These are phyloP conservation scores for Gallinago jamesoni DNA, from an alignment of 2,113 vertebrate species.

Conservation along the genomic window DNA sequence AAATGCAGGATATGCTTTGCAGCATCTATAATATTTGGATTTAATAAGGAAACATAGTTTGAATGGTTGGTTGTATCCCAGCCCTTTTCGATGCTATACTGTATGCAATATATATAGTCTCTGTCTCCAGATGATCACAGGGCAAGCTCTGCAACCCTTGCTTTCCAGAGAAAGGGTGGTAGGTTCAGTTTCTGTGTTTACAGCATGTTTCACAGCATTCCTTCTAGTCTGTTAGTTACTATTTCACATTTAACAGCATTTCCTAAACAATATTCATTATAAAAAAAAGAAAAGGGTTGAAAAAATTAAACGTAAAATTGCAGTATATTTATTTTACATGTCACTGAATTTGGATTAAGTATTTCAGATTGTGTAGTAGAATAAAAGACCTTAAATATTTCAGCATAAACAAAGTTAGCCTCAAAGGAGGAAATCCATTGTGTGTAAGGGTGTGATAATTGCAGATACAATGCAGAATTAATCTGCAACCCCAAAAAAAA, in stretches of 20 bases:
- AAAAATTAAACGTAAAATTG: neutral
- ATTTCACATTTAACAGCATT: neutral
- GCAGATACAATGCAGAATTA: neutral
- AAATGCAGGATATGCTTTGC: neutral
- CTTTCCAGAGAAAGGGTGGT: neutral
- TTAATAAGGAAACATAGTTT: neutral
- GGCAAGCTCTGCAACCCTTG: neutral
- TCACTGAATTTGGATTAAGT: neutral
- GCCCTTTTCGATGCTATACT: neutral
- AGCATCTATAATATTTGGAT: neutral
- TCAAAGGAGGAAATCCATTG: neutral
- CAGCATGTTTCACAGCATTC: neutral
- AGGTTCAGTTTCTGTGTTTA: neutral
- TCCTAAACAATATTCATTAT: no score
- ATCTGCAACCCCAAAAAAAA: neutral
- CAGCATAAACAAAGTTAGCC: neutral
- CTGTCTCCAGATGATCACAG: neutral
- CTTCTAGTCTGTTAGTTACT: neutral
- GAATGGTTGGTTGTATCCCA: neutral
- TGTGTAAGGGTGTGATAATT: neutral
- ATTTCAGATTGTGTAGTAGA: neutral
- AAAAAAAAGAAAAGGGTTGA: neutral
- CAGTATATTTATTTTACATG: neutral
- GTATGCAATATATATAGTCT: neutral
- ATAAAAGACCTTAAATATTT: neutral